Evolutionary conservation across 2,797 vertebrate species (phyloP).

Genomic region (Phrynocephalus vlangalii): DNA sequence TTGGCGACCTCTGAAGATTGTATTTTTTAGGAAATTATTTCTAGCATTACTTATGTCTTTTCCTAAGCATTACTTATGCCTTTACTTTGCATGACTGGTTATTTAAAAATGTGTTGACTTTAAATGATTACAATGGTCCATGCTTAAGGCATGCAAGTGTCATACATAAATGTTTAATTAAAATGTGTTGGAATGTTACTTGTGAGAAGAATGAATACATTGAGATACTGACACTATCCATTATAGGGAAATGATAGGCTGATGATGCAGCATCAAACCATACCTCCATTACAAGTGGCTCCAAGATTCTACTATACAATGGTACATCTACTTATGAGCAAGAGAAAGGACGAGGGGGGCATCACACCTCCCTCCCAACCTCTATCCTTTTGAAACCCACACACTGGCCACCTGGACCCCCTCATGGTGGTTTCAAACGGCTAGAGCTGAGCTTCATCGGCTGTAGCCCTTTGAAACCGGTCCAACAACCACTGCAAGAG

Average conservation of each 20-base stretch:
- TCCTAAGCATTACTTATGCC: neutral
- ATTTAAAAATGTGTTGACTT: neutral
- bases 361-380: no score
- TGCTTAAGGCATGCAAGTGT: neutral
- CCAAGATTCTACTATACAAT: no score
- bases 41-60: neutral
- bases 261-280: neutral
- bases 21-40: conserved; percentile 5
- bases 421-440: no score
- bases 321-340: no score
- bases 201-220: neutral
- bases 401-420: no score
- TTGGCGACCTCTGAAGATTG: conserved; percentile 45
- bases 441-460: no score
- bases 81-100: neutral
- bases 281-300: neutral
- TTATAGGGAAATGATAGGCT: neutral
- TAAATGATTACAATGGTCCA: neutral
- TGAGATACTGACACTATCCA: neutral
- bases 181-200: neutral
- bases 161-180: neutral
- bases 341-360: no score
- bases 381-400: no score
- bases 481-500: no score
- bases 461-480: no score